phyloP scores from a whole-genome alignment of 2,888 invertebrate species.

The Drosophila kuntzei region DNA sequence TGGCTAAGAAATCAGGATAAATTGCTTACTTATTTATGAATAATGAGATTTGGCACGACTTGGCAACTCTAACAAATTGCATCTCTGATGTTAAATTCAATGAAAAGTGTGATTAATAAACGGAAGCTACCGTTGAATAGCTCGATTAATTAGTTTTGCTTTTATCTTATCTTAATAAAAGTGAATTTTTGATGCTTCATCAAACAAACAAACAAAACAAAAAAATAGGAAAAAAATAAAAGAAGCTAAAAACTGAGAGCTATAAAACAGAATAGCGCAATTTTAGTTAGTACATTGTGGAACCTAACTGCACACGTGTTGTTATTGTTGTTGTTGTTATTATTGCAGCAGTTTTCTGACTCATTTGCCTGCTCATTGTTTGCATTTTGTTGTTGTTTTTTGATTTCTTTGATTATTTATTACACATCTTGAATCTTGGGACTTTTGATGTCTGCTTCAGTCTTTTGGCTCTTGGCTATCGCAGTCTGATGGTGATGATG shows the following conservation, averaged over 20 bases:
- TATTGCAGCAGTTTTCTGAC: slow-evolving; percentile 50
- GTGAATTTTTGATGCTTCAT: slow-evolving; percentile 26
- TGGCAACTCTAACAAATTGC: slow-evolving; percentile 1
- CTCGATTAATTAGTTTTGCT: slow-evolving; percentile 42
- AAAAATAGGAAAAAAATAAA: too few species aligned
- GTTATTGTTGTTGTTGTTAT: slow-evolving; percentile 30
- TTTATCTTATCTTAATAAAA: slow-evolving; percentile 65
- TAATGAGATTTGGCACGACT: neutral
- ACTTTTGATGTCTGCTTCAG: slow-evolving; percentile 47
- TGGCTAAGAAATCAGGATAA: neutral
- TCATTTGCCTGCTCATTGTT: slow-evolving; percentile 57
- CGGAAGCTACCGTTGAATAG: slow-evolving; percentile 37
- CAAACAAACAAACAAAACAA: slow-evolving; percentile 18
- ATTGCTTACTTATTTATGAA: neutral
- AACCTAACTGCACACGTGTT: slow-evolving; percentile 22
- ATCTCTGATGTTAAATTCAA: neutral
- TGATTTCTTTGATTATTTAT: slow-evolving; percentile 62
- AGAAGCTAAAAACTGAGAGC: neutral
- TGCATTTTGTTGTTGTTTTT: slow-evolving; percentile 25
- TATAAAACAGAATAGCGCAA: slow-evolving; percentile 6
- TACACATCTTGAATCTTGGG: slow-evolving; percentile 63
- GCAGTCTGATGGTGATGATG: slow-evolving; percentile 9
- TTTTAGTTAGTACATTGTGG: slow-evolving; percentile 25
- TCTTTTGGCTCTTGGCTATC: neutral
- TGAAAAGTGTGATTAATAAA: slow-evolving; percentile 38